Conservation (phyloP, 2,888 invertebrate species). For the Phalangium opilio region DNA sequence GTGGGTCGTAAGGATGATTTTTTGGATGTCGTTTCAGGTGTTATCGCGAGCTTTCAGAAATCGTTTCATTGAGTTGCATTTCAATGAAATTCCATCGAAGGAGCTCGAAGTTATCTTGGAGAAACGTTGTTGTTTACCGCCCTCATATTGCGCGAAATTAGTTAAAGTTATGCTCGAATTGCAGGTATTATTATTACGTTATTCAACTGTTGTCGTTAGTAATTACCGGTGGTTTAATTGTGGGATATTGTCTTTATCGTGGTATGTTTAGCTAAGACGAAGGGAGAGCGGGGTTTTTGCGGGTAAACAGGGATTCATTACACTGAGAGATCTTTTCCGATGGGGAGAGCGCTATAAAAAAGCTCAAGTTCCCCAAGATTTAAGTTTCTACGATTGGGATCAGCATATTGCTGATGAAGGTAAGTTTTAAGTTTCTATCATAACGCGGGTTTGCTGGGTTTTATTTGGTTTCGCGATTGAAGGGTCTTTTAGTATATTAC, state of each 20-base stretch:
- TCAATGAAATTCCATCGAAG: conserved; percentile 74
- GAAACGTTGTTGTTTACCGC: conserved; percentile 69
- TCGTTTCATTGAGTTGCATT: conserved; percentile 91
- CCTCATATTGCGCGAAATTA: conserved; percentile 74
- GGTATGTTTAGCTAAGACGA: conserved; percentile 40
- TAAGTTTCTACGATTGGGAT: conserved; percentile 76
- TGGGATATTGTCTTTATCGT: neutral
- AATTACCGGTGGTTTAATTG: neutral
- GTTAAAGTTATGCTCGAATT: conserved; percentile 80
- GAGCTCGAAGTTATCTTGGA: conserved; percentile 82
- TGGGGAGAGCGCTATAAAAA: conserved; percentile 82
- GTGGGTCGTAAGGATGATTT: no score
- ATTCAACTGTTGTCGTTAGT: neutral
- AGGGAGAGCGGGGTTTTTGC: conserved; percentile 75
- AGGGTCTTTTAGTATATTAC: no score
- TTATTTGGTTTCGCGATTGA: no score
- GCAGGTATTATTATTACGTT: conserved; percentile 40
- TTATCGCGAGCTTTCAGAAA: conserved; percentile 93
- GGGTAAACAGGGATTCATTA: conserved; percentile 80
- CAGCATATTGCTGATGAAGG: conserved; percentile 90
- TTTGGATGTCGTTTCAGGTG: no score
- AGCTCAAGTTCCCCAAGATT: conserved; percentile 42
- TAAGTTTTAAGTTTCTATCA: neutral
- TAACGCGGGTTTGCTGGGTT: no score
- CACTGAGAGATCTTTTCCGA: conserved; percentile 81